phyloP scores from a whole-genome alignment of 2,797 vertebrate species.

The Harpagifer antarcticus region DNA sequence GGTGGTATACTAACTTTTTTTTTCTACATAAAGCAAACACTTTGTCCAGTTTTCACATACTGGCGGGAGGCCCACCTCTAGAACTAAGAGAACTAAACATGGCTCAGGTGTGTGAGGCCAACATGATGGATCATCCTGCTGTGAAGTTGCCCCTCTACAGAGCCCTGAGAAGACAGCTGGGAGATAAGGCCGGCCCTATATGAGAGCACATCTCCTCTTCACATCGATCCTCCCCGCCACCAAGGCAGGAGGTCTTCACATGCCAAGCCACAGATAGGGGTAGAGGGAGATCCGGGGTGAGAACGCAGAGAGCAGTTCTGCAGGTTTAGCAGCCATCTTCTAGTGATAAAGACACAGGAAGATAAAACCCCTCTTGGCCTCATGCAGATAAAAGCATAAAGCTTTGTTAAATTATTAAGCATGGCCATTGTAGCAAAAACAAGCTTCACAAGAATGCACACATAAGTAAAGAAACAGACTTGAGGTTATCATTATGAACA shows the following conservation, averaged over 20 bases:
- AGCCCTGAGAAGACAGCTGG: slow-evolving; percentile 77
- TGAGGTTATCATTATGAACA: slow-evolving; percentile 8
- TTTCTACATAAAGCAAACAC: slow-evolving; percentile 26
- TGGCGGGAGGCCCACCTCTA: slow-evolving; percentile 49
- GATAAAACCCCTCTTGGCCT: slow-evolving; percentile 72
- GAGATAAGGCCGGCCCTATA: slow-evolving; percentile 77
- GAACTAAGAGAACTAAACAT: slow-evolving; percentile 59
- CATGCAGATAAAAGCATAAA: slow-evolving; percentile 62
- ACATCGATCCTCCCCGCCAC: slow-evolving; percentile 76
- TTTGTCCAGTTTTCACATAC: slow-evolving; percentile 45
- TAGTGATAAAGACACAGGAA: slow-evolving; percentile 77
- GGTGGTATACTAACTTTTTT: slow-evolving; percentile 43
- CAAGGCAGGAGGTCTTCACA: slow-evolving; percentile 82
- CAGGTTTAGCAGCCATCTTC: slow-evolving; percentile 70
- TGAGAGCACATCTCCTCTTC: slow-evolving; percentile 76
- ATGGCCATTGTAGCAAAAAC: slow-evolving; percentile 14
- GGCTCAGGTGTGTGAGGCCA: slow-evolving; percentile 78
- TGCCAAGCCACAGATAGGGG: slow-evolving; percentile 75
- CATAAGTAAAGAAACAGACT: background rate
- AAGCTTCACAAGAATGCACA: slow-evolving; percentile 5
- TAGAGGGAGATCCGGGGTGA: slow-evolving; percentile 45
- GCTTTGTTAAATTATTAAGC: slow-evolving; percentile 56
- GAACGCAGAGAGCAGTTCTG: slow-evolving; percentile 58
- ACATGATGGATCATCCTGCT: slow-evolving; percentile 80
- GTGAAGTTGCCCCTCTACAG: slow-evolving; percentile 70